A percentile compares a stretch with the other conserved stretches of the same genome.
These are phyloP conservation scores for Sthenelais limicola DNA, from an alignment of 2,888 invertebrate genomes.

Conservation along the genomic window DNA sequence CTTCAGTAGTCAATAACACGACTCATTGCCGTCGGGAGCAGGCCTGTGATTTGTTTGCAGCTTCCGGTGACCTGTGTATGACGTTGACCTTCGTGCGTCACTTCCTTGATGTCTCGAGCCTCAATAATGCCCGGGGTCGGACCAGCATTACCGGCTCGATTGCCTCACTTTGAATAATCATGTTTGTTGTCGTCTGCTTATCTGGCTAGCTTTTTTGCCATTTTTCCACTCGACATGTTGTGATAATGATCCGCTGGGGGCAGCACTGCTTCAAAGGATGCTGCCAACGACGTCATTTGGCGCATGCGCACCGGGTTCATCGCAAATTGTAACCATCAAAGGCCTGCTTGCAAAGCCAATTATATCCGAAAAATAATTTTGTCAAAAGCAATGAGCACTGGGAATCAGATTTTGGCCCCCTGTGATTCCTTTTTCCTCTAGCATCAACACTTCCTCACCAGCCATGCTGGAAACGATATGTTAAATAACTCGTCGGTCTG, in stretches of 20 bases:
- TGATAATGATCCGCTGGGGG: slow-evolving; percentile 36
- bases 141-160: slow-evolving; percentile 27
- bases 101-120: slow-evolving; percentile 34
- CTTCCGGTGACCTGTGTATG: slow-evolving; percentile 31
- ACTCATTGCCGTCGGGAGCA: slow-evolving; percentile 27
- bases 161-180: slow-evolving; percentile 39
- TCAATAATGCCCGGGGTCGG: slow-evolving; percentile 13
- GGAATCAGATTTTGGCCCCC: slow-evolving; percentile 38
- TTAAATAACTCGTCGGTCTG: too few species aligned
- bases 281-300: slow-evolving; percentile 36
- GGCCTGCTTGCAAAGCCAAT: slow-evolving; percentile 35
- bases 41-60: slow-evolving; percentile 38
- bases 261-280: slow-evolving; percentile 5
- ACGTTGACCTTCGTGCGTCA: slow-evolving; percentile 13
- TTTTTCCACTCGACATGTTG: slow-evolving; percentile 40
- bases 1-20: slow-evolving; percentile 25
- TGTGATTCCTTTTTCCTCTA: too few species aligned
- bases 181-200: slow-evolving; percentile 39
- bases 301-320: slow-evolving; percentile 16
- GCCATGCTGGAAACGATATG: too few species aligned
- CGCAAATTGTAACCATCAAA: slow-evolving; percentile 36
- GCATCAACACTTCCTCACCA: too few species aligned
- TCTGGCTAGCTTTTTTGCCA: slow-evolving; percentile 33
- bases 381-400: slow-evolving; percentile 31
- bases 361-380: slow-evolving; percentile 37